phyloP scores from a whole-genome alignment of 2,797 vertebrate genomes.

The Ispidina lecontei region DNA sequence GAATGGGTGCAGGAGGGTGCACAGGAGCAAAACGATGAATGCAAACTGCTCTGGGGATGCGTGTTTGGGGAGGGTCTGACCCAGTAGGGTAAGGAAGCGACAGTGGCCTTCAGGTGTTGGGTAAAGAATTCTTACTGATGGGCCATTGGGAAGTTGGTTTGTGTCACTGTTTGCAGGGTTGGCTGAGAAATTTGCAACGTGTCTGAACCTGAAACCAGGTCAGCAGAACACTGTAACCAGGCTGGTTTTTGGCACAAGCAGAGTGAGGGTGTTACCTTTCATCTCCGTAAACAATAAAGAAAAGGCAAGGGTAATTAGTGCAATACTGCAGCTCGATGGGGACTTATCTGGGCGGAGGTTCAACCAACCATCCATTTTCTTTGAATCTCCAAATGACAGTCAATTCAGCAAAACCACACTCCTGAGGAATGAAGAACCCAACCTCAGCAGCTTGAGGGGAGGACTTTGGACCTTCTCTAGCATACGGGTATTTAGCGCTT shows the following conservation, averaged over 20 bases:
- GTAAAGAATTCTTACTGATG: background rate
- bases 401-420: background rate
- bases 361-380: background rate
- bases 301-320: background rate
- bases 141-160: background rate
- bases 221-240: background rate
- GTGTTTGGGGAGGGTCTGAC: background rate
- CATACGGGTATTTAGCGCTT: fast-evolving
- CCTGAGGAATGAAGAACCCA: background rate
- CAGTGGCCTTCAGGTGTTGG: background rate
- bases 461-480: background rate
- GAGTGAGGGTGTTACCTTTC: background rate
- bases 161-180: background rate
- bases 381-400: background rate
- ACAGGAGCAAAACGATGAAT: background rate
- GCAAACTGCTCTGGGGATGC: background rate
- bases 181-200: background rate
- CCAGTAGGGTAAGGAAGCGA: background rate
- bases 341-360: background rate
- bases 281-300: background rate
- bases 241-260: background rate
- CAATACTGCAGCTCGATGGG: background rate
- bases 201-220: background rate
- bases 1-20: background rate
- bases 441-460: background rate